Conservation (phyloP, 2,888 invertebrate species). For the Athripsodes cinereus region DNA sequence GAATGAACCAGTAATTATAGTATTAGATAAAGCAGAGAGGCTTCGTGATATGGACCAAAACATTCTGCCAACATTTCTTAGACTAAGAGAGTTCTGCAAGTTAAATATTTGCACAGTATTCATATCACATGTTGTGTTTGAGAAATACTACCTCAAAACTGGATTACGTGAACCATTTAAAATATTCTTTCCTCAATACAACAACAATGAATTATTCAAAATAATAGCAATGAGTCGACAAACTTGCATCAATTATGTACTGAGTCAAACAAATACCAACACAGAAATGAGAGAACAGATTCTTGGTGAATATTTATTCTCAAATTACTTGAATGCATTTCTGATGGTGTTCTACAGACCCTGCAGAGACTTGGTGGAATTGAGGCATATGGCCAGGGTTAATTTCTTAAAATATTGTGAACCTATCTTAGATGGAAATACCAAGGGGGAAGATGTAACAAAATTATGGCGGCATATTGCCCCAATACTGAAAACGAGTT, state of each 20-base stretch:
- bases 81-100: slow-evolving; percentile 64
- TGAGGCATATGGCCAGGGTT: slow-evolving; percentile 71
- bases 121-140: slow-evolving; percentile 71
- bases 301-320: slow-evolving; percentile 56
- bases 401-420: slow-evolving; percentile 74
- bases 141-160: slow-evolving; percentile 68
- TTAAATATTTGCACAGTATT: slow-evolving; percentile 71
- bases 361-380: slow-evolving; percentile 79
- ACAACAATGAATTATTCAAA: slow-evolving; percentile 58
- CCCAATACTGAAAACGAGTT: slow-evolving; percentile 64
- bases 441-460: slow-evolving; percentile 56
- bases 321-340: slow-evolving; percentile 74
- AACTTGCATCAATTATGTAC: slow-evolving; percentile 36
- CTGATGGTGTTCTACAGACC: slow-evolving; percentile 78
- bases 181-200: slow-evolving; percentile 76
- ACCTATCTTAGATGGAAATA: slow-evolving; percentile 64
- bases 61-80: slow-evolving; percentile 65
- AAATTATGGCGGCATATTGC: slow-evolving; percentile 77
- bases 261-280: slow-evolving; percentile 35
- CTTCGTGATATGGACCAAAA: slow-evolving; percentile 68
- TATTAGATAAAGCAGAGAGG: slow-evolving; percentile 78
- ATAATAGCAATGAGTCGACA: slow-evolving; percentile 42
- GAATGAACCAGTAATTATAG: slow-evolving; percentile 52
- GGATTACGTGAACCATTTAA: slow-evolving; percentile 66
- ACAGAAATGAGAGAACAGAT: slow-evolving; percentile 36